These are phyloP conservation scores for Drosophila guanche DNA, from an alignment of 1,140 invertebrate species.

Conservation along the genomic window DNA sequence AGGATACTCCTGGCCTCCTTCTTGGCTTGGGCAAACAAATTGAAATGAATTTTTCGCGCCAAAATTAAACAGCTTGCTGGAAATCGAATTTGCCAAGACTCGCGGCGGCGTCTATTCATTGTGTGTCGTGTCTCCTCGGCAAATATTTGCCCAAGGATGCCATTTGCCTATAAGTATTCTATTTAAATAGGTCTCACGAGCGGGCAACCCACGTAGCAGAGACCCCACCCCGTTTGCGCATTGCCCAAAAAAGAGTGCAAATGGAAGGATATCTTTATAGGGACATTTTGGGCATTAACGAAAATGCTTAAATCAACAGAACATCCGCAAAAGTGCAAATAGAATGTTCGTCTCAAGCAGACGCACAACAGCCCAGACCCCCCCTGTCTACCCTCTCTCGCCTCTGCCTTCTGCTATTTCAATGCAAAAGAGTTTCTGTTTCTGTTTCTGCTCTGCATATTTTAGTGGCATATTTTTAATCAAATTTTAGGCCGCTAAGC, in stretches of 20 bases:
- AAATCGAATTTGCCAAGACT: conserved; percentile 45
- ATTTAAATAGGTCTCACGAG: conserved; percentile 75
- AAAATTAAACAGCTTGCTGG: conserved; percentile 59
- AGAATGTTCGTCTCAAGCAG: conserved; percentile 54
- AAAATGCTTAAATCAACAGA: conserved; percentile 77
- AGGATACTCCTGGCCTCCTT: background rate
- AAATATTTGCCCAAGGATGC: conserved; percentile 78
- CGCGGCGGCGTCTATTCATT: conserved; percentile 11
- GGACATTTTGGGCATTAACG: conserved; percentile 45
- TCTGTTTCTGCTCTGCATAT: conserved; percentile 24
- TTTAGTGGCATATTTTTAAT: conserved; percentile 22
- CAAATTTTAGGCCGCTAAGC: conserved; percentile 28
- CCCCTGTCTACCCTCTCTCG: background rate
- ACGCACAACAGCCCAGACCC: background rate
- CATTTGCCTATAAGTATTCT: conserved; percentile 77
- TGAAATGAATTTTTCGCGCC: conserved; percentile 55
- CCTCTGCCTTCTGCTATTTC: conserved; percentile 17
- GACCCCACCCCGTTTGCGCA: conserved; percentile 16
- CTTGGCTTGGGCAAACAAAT: conserved; percentile 36
- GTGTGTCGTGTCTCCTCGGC: conserved; percentile 18
- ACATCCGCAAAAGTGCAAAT: conserved; percentile 76
- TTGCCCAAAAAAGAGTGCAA: conserved; percentile 22
- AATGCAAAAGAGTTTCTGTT: conserved; percentile 12
- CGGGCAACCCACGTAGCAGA: conserved; percentile 23
- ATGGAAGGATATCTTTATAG: conserved; percentile 57